phyloP scores from a whole-genome alignment of 2,113 vertebrate genomes.

The Carettochelys insculpta region DNA sequence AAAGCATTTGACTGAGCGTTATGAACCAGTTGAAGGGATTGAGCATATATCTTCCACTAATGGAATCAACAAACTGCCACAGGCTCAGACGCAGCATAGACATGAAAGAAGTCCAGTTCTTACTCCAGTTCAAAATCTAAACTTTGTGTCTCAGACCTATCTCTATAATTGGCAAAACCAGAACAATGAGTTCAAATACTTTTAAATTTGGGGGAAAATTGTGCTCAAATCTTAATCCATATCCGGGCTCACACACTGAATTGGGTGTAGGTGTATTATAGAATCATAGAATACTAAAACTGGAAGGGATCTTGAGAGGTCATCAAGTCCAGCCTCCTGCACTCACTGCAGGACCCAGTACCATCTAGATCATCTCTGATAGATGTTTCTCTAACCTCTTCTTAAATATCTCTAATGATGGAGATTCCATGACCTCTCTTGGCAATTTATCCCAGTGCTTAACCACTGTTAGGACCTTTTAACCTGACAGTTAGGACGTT shows the following conservation, averaged over 20 bases:
- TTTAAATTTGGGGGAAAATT: not conserved
- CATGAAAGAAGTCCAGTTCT: not conserved
- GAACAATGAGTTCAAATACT: not conserved
- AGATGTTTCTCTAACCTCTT: too few species aligned
- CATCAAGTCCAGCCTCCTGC: too few species aligned
- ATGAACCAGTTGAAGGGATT: conserved; percentile 38
- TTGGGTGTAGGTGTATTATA: not conserved
- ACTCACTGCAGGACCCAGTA: too few species aligned
- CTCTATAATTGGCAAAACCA: not conserved
- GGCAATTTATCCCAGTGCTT: too few species aligned
- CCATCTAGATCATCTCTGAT: too few species aligned
- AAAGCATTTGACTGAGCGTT: conserved; percentile 36
- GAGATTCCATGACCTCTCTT: too few species aligned
- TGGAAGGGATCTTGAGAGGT: too few species aligned
- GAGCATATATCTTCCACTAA: not conserved
- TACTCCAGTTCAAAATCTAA: not conserved
- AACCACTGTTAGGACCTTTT: too few species aligned
- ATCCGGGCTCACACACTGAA: not conserved
- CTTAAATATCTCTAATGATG: too few species aligned
- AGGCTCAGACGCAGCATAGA: not conserved
- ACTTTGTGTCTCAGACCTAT: not conserved
- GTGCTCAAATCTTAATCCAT: not conserved
- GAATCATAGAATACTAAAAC: too few species aligned
- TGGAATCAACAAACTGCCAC: not conserved
- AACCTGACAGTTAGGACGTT: too few species aligned